These are phyloP conservation scores for Phylloscopus collybita DNA, from an alignment of 2,797 vertebrate species.

Conservation along the genomic window DNA sequence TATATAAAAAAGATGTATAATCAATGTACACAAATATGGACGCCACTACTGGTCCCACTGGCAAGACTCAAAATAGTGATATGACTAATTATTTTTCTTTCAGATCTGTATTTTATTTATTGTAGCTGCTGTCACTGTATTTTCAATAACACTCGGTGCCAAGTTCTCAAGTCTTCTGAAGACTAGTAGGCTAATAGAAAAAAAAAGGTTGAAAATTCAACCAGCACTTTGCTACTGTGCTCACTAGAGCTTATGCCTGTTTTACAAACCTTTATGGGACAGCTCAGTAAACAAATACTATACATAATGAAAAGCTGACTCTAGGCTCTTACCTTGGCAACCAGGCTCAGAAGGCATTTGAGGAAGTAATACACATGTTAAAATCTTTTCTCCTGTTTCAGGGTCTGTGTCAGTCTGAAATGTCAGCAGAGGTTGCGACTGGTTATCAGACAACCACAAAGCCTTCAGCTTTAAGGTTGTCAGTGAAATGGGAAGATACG, in stretches of 20 bases:
- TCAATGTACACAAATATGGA: background rate
- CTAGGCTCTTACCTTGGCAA: conserved; percentile 83
- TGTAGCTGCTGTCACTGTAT: background rate
- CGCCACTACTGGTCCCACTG: background rate
- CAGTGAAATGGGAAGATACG: conserved; percentile 89
- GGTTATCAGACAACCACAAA: conserved; percentile 98
- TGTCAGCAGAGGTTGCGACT: conserved; percentile 95
- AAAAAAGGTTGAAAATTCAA: background rate
- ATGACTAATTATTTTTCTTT: background rate
- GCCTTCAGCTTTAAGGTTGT: conserved; percentile 92
- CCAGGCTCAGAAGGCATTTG: conserved; percentile 88
- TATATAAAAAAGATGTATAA: background rate
- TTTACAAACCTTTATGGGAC: background rate
- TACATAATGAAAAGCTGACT: background rate
- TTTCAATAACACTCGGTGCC: background rate
- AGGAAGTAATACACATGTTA: conserved; percentile 96
- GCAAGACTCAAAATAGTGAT: background rate
- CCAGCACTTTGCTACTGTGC: background rate
- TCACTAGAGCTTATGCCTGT: background rate
- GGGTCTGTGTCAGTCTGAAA: conserved; percentile 94
- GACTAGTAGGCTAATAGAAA: background rate
- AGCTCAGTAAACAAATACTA: background rate
- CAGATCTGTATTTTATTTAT: background rate
- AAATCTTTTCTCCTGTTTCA: conserved; percentile 90
- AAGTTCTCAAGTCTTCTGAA: background rate